These are phyloP conservation scores for Mesorhabditis belari DNA, from an alignment of 2,888 invertebrate species.

Conservation along the genomic window DNA sequence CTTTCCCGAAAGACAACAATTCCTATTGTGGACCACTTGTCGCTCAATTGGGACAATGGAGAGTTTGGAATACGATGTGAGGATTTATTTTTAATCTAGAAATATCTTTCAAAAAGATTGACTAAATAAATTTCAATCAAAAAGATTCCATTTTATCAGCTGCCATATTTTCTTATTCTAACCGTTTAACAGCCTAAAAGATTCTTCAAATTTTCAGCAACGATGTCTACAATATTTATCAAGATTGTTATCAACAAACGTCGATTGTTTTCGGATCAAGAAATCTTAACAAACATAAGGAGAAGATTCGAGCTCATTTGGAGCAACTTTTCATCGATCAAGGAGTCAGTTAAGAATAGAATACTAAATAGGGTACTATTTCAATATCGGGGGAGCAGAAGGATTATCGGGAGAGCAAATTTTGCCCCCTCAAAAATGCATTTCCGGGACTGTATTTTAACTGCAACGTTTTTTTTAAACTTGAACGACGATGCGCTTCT, in stretches of 20 bases:
- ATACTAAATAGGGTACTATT: too few relatives aligned
- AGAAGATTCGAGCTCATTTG: constrained; percentile 5
- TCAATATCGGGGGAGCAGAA: too few relatives aligned
- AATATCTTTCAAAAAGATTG: neutral
- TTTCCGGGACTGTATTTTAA: too few relatives aligned
- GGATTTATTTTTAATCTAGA: neutral
- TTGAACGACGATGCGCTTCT: too few relatives aligned
- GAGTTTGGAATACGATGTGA: constrained; percentile 19
- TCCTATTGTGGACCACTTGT: constrained; percentile 20
- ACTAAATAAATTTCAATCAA: too few relatives aligned
- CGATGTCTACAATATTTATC: constrained; percentile 40
- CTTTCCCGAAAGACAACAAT: constrained; percentile 15
- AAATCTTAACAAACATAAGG: constrained; percentile 2
- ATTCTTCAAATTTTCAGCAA: constrained; percentile 13
- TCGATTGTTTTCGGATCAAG: constrained; percentile 19
- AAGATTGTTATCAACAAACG: constrained; percentile 40
- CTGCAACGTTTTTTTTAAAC: too few relatives aligned
- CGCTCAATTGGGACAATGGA: constrained; percentile 18
- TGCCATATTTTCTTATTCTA: neutral
- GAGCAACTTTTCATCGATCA: constrained; percentile 23
- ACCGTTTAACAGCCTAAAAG: neutral
- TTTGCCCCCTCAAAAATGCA: too few relatives aligned
- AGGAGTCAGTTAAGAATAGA: constrained; percentile 11
- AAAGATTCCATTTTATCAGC: too few relatives aligned
- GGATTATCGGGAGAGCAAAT: too few relatives aligned